Percentiles rank a stretch among this genome's conserved stretches.
These are phyloP conservation scores for Anabas testudineus DNA, from an alignment of 2,797 vertebrate species.

Conservation along the genomic window DNA sequence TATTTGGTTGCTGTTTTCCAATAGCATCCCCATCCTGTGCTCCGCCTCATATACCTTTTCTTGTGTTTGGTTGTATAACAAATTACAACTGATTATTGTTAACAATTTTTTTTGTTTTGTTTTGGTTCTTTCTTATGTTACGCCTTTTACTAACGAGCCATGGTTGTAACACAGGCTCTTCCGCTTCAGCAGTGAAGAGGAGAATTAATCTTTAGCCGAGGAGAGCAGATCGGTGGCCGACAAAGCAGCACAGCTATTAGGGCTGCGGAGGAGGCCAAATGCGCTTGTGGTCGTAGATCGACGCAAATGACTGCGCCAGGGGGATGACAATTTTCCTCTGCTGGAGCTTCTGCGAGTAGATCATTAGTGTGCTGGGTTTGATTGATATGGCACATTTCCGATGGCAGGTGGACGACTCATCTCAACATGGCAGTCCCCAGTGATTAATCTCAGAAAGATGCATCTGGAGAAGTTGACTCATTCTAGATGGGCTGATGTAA, in stretches of 20 bases:
- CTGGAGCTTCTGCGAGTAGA: constrained; percentile 69
- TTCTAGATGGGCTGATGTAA: constrained; percentile 55
- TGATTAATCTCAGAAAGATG: constrained; percentile 79
- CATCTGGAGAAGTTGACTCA: constrained; percentile 63
- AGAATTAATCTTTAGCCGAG: constrained; percentile 66
- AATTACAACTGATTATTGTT: no score
- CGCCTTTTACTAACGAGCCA: no score
- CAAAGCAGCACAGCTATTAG: constrained; percentile 76
- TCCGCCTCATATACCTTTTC: no score
- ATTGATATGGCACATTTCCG: constrained; percentile 80
- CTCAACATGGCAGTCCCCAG: constrained; percentile 59
- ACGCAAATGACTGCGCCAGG: constrained; percentile 74
- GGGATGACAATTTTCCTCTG: constrained; percentile 66
- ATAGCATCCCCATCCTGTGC: no score
- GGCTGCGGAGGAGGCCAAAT: constrained; percentile 71
- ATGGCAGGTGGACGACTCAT: constrained; percentile 77
- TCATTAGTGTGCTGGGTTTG: constrained; percentile 76
- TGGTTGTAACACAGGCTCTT: no score
- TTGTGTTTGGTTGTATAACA: no score
- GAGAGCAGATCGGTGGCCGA: constrained; percentile 65
- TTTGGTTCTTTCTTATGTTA: no score
- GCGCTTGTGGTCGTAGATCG: constrained; percentile 65
- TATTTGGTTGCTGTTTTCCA: no score
- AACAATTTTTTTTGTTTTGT: no score
- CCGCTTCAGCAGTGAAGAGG: constrained; percentile 49